These are phyloP conservation scores for Sinocyclocheilus anshuiensis DNA, from an alignment of 2,113 vertebrate genomes.

Conservation along the genomic window DNA sequence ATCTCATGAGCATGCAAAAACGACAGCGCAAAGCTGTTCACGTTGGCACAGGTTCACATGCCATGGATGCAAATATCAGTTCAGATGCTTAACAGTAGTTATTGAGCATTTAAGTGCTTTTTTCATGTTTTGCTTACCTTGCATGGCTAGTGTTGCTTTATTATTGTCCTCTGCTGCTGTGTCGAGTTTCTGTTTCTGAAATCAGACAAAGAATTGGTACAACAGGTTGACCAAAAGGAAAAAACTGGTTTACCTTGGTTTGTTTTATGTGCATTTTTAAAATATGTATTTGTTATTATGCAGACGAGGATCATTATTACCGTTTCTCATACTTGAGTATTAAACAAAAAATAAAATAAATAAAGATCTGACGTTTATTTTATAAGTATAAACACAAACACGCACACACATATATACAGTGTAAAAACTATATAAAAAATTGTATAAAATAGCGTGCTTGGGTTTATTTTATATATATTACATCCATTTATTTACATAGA, in stretches of 20 bases:
- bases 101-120: background rate
- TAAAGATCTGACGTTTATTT: too few species aligned
- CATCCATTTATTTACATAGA: background rate
- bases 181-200: constrained; percentile 84
- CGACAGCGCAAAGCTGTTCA: background rate
- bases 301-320: too few species aligned
- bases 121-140: constrained; percentile 76
- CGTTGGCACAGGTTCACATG: background rate
- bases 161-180: constrained; percentile 75
- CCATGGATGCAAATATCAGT: background rate
- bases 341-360: too few species aligned
- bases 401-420: too few species aligned
- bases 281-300: too few species aligned
- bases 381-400: too few species aligned
- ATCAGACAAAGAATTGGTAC: constrained; percentile 43
- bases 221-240: background rate
- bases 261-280: too few species aligned
- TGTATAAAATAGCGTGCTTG: too few species aligned
- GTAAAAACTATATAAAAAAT: too few species aligned
- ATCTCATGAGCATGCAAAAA: constrained; percentile 21
- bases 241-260: too few species aligned
- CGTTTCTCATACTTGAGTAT: too few species aligned
- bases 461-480: too few species aligned
- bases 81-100: background rate
- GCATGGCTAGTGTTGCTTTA: constrained; percentile 72